A percentile compares a stretch with the other conserved stretches of the same genome.
Evolutionary conservation across 2,888 invertebrate species (phyloP).

Genomic region (Lasiommata megera): DNA sequence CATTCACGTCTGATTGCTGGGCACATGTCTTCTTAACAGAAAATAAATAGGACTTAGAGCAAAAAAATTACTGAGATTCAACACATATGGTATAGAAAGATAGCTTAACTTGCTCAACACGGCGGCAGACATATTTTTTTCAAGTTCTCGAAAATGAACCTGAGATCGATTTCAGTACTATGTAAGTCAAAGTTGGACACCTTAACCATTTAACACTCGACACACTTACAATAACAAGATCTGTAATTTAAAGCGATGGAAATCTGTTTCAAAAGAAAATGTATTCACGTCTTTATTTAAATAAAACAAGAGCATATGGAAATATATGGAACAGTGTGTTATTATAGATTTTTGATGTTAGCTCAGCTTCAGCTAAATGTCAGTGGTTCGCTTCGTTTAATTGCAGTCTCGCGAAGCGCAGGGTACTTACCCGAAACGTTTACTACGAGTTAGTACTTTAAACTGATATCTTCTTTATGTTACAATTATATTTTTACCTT

Average conservation of each 20-base stretch:
- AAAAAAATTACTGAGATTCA: no score
- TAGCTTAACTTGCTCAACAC: no score
- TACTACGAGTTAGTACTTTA: slow-evolving; percentile 8
- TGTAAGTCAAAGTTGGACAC: no score
- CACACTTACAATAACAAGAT: no score
- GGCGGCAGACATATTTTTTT: no score
- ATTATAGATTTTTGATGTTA: slow-evolving; percentile 52
- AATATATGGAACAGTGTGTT: slow-evolving; percentile 39
- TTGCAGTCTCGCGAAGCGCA: slow-evolving; percentile 17
- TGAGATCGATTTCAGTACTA: no score
- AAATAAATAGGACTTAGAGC: no score
- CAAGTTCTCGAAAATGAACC: no score
- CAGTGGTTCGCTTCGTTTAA: slow-evolving; percentile 29
- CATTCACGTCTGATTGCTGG: no score
- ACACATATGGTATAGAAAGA: no score
- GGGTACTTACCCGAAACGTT: slow-evolving; percentile 17
- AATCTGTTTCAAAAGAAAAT: slow-evolving; percentile 13
- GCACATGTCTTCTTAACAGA: no score
- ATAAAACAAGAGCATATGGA: slow-evolving; percentile 57
- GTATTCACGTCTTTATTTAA: slow-evolving; percentile 52
- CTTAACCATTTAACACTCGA: no score
- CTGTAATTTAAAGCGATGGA: neutral
- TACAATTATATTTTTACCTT: neutral
- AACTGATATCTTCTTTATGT: slow-evolving; percentile 11
- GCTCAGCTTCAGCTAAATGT: slow-evolving; percentile 26